These are phyloP conservation scores for Hyperoplus immaculatus DNA, from an alignment of 2,797 vertebrate species.

Conservation along the genomic window DNA sequence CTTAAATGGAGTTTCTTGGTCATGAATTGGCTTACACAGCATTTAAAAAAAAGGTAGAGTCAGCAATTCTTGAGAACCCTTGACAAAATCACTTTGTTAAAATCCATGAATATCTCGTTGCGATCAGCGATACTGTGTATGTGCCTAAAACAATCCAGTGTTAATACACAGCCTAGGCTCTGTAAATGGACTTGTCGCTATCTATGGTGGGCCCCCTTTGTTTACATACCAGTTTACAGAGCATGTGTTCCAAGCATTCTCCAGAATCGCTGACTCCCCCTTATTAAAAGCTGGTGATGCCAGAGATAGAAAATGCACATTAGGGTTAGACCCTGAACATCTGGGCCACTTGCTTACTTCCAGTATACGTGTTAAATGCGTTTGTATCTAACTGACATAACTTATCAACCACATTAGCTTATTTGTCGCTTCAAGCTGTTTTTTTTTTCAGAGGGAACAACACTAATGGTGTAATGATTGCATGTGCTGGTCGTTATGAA, in stretches of 20 bases:
- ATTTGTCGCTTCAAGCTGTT: conserved; percentile 26
- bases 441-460: conserved; percentile 1
- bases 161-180: too few species aligned
- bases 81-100: too few species aligned
- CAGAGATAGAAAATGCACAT: conserved; percentile 10
- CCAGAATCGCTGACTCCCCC: too few species aligned
- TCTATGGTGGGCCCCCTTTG: too few species aligned
- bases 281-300: neutral
- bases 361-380: conserved; percentile 16
- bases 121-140: too few species aligned
- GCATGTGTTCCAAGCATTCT: too few species aligned
- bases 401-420: conserved; percentile 14
- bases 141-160: too few species aligned
- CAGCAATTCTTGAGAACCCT: too few species aligned
- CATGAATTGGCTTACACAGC: conserved; percentile 16
- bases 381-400: conserved; percentile 30
- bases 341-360: conserved; percentile 22
- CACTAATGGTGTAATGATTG: conserved; percentile 50
- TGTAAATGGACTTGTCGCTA: too few species aligned
- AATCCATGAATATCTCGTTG: too few species aligned
- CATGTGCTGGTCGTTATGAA: conserved; percentile 45
- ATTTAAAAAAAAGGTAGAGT: neutral
- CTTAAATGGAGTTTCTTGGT: conserved; percentile 11
- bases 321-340: conserved; percentile 10
- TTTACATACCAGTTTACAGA: too few species aligned